These are phyloP conservation scores for Natator depressus DNA, from an alignment of 2,113 vertebrate genomes.

Conservation along the genomic window DNA sequence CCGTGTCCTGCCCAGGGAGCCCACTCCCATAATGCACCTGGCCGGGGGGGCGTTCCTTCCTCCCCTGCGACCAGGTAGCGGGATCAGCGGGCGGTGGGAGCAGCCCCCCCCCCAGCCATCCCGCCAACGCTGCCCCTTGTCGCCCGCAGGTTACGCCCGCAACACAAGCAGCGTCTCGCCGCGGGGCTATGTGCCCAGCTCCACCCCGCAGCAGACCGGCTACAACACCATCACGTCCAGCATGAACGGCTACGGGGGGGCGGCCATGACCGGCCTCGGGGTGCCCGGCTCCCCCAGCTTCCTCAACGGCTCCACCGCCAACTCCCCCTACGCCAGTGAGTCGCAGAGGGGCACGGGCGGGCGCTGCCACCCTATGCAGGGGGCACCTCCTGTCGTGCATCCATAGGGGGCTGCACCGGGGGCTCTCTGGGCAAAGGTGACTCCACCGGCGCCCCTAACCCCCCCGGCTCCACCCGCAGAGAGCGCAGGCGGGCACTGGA, in stretches of 20 bases:
- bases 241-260: conserved; percentile 88
- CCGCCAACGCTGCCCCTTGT: background rate
- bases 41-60: background rate
- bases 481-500: too few species aligned
- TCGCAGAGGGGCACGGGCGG: background rate
- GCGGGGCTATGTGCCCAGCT: conserved; percentile 91
- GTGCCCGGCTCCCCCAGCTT: conserved; percentile 95
- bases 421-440: too few species aligned
- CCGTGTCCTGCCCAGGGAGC: background rate
- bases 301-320: conserved; percentile 93
- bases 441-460: background rate
- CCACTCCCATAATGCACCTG: background rate
- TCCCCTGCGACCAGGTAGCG: too few species aligned
- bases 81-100: too few species aligned
- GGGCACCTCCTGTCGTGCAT: too few species aligned
- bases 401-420: too few species aligned
- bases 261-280: conserved; percentile 89
- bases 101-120: background rate
- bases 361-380: rapidly evolving
- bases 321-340: conserved; percentile 97
- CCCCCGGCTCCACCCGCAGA: too few species aligned
- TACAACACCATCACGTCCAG: conserved; percentile 88
- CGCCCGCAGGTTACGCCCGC: conserved; percentile 87
- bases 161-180: conserved; percentile 90
- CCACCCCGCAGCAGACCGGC: conserved; percentile 91